phyloP scores from a whole-genome alignment of 2,888 invertebrate genomes.

The Stictocephala bisonia region DNA sequence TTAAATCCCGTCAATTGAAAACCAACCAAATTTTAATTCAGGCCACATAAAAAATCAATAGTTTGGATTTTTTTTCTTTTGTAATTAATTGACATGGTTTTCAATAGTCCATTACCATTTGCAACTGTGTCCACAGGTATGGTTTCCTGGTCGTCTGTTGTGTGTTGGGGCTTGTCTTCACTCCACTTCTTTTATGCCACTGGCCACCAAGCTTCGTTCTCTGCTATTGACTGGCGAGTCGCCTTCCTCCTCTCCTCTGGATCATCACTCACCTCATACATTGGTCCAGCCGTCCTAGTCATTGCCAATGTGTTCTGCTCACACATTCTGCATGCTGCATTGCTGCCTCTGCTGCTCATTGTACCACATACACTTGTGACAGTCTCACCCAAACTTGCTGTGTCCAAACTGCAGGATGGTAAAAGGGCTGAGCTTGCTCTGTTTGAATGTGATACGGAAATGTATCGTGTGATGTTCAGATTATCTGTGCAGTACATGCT shows the following conservation, averaged over 20 bases:
- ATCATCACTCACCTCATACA: slow-evolving; percentile 55
- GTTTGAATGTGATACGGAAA: slow-evolving; percentile 70
- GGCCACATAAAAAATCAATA: too few species aligned
- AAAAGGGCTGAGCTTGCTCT: slow-evolving; percentile 74
- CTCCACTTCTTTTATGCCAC: slow-evolving; percentile 90
- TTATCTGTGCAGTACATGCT: slow-evolving; percentile 72
- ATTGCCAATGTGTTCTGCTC: slow-evolving; percentile 83
- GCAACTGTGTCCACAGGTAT: too few species aligned
- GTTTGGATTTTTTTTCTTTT: too few species aligned
- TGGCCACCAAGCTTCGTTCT: slow-evolving; percentile 93
- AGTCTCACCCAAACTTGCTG: slow-evolving; percentile 17
- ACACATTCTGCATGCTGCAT: slow-evolving; percentile 72
- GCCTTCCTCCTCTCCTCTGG: slow-evolving; percentile 80
- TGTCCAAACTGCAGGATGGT: slow-evolving; percentile 62
- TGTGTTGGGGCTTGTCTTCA: slow-evolving; percentile 79
- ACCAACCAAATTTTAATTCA: too few species aligned
- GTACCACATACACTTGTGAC: slow-evolving; percentile 73
- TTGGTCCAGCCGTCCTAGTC: slow-evolving; percentile 58
- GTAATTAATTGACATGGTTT: too few species aligned
- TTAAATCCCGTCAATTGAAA: too few species aligned
- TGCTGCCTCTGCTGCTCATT: slow-evolving; percentile 75
- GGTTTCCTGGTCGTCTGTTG: slow-evolving; percentile 72
- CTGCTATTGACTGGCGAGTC: slow-evolving; percentile 94
- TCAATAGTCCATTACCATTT: too few species aligned
- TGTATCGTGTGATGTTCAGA: slow-evolving; percentile 70